A percentile compares a stretch with the other conserved stretches of the same genome.
phyloP scores from a whole-genome alignment of 2,113 vertebrate genomes.

The Macaca mulatta region DNA sequence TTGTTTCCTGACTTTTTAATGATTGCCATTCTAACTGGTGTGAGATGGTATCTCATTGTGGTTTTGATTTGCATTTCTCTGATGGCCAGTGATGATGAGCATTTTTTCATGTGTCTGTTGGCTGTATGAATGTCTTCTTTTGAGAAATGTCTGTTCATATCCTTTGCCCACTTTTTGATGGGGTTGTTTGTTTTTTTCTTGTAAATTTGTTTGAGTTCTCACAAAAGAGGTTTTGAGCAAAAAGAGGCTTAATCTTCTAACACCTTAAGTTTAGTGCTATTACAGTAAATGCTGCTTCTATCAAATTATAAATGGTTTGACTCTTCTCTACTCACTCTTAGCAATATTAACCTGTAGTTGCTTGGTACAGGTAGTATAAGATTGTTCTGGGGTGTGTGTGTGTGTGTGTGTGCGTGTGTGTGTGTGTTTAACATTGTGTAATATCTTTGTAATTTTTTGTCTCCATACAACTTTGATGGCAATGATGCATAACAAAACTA shows the following conservation, averaged over 20 bases:
- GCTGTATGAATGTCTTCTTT: no score
- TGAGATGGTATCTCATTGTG: no score
- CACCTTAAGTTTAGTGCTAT: neutral
- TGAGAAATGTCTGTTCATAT: no score
- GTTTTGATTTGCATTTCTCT: no score
- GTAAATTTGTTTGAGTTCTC: no score
- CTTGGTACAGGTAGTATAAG: neutral
- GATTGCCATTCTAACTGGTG: no score
- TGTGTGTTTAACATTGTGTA: neutral
- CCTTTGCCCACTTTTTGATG: no score
- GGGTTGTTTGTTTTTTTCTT: no score
- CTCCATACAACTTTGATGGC: neutral
- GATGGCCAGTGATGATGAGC: no score
- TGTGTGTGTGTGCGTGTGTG: neutral
- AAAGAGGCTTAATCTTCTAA: neutral
- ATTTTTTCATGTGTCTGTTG: no score
- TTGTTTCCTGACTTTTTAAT: no score
- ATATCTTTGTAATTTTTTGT: neutral
- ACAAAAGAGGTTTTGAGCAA: neutral
- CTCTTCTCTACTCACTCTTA: neutral
- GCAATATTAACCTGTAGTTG: neutral
- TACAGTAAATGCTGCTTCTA: neutral
- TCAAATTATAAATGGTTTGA: slow-evolving; percentile 23
- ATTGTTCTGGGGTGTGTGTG: no score
- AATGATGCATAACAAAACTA: neutral